phyloP scores from a whole-genome alignment of 2,888 invertebrate genomes.

The Sesamia inferens region DNA sequence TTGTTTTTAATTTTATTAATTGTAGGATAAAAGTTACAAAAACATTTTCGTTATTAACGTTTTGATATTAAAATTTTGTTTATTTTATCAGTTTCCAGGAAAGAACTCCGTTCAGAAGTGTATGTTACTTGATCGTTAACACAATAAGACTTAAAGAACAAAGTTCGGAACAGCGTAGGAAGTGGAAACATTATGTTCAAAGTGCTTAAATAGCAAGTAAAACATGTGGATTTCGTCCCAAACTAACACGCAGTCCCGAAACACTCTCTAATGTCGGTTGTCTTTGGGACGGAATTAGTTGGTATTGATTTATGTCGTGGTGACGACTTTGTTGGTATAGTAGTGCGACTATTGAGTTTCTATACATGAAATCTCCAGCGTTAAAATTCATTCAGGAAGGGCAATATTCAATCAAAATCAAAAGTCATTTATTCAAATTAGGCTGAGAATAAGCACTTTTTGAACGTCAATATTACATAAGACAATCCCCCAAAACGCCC shows the following conservation, averaged over 20 bases:
- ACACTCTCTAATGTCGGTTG: background rate
- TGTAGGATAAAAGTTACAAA: too few relatives aligned
- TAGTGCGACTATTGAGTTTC: too few relatives aligned
- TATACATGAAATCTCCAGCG: background rate
- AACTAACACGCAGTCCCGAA: slow-evolving; percentile 21
- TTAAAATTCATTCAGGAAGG: background rate
- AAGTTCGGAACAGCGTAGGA: slow-evolving; percentile 21
- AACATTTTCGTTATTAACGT: too few relatives aligned
- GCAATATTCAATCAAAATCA: background rate
- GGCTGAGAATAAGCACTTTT: too few relatives aligned
- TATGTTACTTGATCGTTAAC: background rate
- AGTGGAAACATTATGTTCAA: slow-evolving; percentile 23
- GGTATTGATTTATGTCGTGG: background rate
- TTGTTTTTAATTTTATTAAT: too few relatives aligned
- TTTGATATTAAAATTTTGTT: background rate
- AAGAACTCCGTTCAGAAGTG: background rate
- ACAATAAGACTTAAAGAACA: slow-evolving; percentile 9
- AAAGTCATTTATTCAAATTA: too few relatives aligned
- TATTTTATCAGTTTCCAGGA: background rate
- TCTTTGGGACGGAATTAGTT: slow-evolving; percentile 7
- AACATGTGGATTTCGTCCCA: slow-evolving; percentile 44
- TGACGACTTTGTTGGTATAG: background rate
- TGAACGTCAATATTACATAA: too few relatives aligned
- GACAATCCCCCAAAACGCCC: too few relatives aligned
- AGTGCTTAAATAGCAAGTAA: slow-evolving; percentile 45